Evolutionary conservation across 2,797 vertebrate species (phyloP), one percentile per base, ranked within the genome.

Genomic region (Hypotaenidia okinawae): DNA sequence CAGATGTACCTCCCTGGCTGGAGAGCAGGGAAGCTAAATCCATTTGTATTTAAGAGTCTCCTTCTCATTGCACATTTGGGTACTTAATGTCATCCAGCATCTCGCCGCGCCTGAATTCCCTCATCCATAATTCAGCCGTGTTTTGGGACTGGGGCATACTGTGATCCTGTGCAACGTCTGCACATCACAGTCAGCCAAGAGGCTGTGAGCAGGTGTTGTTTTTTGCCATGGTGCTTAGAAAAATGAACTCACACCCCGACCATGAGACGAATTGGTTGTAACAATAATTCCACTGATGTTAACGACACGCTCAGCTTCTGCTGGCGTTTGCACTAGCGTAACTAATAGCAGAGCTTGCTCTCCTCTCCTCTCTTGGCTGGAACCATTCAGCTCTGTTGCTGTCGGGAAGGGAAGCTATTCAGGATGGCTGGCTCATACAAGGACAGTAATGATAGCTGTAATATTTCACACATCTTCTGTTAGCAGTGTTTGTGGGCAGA

Each of bases 401-500:
- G 69, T 32, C 76, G 74, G 84, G 77, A 91, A 94, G 59, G 57
- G 49, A 90, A 82, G 41, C n/a, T 67, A 64, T 88, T 91, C 47
- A 51, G 85, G 70, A 25, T 58, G 62, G 39, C 35, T 96, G 91
- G 39, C 87, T 93, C 19, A 16, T 52, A 49, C 51, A 90, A 78
- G 80, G 37, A 51, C 39, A 86, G 27, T 74, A 81, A 72, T 41
- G 69, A 88, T 32, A 84, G n/a, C 73, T 2, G 3, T 84, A 67
- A 79, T 86, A 91, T 91, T 96, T 94, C 81, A 92, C 55, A 41
- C 1, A 2, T 63, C 85, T 90, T 78, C 47, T 62, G 41, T 43
- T 88, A 81, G 28, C 37, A 9, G 52, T n/a, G 55, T 37, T 84
- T 81, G 27, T 25, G 92, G 76, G 47, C 63, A 91, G 8, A 37